A percentile compares a stretch with the other conserved stretches of the same genome.
These are phyloP conservation scores for Dastarcus helophoroides DNA, from an alignment of 2,888 invertebrate species.

Conservation along the genomic window DNA sequence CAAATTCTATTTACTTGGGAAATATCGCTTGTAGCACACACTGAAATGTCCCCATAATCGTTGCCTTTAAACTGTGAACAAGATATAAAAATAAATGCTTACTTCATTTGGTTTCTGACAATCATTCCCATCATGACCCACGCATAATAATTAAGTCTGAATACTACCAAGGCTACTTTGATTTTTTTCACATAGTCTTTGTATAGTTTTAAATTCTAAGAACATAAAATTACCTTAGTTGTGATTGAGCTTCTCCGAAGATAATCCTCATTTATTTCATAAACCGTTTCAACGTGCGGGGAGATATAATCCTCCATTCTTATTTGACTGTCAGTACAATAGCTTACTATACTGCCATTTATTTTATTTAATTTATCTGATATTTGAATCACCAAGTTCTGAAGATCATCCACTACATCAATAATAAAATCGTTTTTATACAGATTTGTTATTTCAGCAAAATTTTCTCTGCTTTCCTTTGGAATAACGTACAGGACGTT, in stretches of 20 bases:
- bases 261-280: slow-evolving; percentile 37
- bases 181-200: too few species aligned
- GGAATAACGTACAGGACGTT: slow-evolving; percentile 43
- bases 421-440: slow-evolving; percentile 42
- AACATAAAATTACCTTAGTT: slow-evolving; percentile 22
- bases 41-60: slow-evolving; percentile 29
- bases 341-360: slow-evolving; percentile 28
- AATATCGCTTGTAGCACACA: slow-evolving; percentile 25
- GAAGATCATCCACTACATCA: slow-evolving; percentile 20
- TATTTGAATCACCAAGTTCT: slow-evolving; percentile 23
- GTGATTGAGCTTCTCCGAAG: slow-evolving; percentile 19
- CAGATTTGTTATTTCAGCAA: slow-evolving; percentile 39
- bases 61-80: slow-evolving; percentile 30
- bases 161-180: too few species aligned
- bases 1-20: slow-evolving; percentile 35
- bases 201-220: too few species aligned
- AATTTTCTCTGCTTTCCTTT: slow-evolving; percentile 32
- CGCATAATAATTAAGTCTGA: too few species aligned
- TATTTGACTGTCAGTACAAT: slow-evolving; percentile 29
- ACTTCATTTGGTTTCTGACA: too few species aligned
- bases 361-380: slow-evolving; percentile 23
- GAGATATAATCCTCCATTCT: slow-evolving; percentile 49
- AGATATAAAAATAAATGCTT: too few species aligned
- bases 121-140: too few species aligned
- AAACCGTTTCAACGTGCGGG: slow-evolving; percentile 32